A percentile compares a stretch with the other conserved stretches of the same genome.
phyloP scores from a whole-genome alignment of 2,888 invertebrate species.

The Pheosia gnoma region DNA sequence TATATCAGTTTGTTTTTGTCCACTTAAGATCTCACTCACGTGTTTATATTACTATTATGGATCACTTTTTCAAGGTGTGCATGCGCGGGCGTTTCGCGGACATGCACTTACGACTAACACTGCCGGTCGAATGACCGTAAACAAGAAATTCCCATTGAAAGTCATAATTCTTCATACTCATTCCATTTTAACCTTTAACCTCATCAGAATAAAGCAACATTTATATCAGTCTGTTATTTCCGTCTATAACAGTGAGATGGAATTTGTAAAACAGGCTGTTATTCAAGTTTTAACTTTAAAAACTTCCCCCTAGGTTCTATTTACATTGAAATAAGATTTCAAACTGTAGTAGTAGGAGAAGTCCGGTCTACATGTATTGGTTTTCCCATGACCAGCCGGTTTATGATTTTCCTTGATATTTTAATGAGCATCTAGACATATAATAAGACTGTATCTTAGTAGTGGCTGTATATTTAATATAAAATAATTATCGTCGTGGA shows the following conservation, averaged over 20 bases:
- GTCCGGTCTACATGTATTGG: slow-evolving; percentile 23
- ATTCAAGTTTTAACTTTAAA: slow-evolving; percentile 20
- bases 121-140: slow-evolving; percentile 42
- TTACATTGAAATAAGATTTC: background rate
- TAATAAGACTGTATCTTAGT: background rate
- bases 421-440: background rate
- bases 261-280: background rate
- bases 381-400: slow-evolving; percentile 37
- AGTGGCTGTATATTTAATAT: too few species aligned
- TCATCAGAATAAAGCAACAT: slow-evolving; percentile 11
- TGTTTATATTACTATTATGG: slow-evolving; percentile 15
- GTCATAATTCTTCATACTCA: background rate
- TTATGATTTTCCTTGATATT: slow-evolving; percentile 33
- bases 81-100: slow-evolving; percentile 18
- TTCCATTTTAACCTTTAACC: slow-evolving; percentile 15
- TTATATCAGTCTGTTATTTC: slow-evolving; percentile 8
- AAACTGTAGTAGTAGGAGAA: slow-evolving; percentile 1
- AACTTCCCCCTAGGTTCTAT: slow-evolving; percentile 5
- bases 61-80: slow-evolving; percentile 21
- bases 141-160: slow-evolving; percentile 33
- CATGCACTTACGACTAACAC: slow-evolving; percentile 27
- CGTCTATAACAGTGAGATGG: slow-evolving; percentile 2
- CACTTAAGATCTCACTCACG: slow-evolving; percentile 8
- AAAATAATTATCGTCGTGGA: too few species aligned
- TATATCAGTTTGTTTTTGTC: slow-evolving; percentile 7